Evolutionary conservation across 2,888 invertebrate genomes (phyloP).

Genomic region (Ctenicera cuprea): DNA sequence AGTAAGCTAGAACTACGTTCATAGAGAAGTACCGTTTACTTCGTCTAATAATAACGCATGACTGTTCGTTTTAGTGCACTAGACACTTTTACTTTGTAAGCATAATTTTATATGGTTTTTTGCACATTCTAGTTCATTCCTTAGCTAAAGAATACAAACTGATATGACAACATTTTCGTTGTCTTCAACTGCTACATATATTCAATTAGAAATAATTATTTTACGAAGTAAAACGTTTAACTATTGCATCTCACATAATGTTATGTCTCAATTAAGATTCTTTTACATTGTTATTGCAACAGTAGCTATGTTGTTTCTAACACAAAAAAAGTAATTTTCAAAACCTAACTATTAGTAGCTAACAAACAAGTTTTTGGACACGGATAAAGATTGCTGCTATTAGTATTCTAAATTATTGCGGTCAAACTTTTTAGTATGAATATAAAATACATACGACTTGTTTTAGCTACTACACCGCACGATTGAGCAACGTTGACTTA

Average conservation of each 20-base stretch:
- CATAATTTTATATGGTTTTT: no score
- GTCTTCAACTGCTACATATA: no score
- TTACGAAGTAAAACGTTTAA: background rate
- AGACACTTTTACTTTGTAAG: no score
- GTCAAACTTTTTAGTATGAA: slow-evolving; percentile 22
- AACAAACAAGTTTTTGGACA: slow-evolving; percentile 6
- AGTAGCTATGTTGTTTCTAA: background rate
- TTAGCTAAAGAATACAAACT: no score
- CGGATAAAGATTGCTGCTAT: slow-evolving; percentile 8
- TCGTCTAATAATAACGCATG: no score
- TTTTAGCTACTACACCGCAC: slow-evolving; percentile 24
- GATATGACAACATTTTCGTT: no score
- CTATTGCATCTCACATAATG: background rate
- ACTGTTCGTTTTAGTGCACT: no score
- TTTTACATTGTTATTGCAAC: background rate
- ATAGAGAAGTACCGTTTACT: no score
- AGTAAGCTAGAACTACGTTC: no score
- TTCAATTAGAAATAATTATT: no score
- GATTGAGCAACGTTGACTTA: slow-evolving; percentile 14
- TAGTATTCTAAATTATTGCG: slow-evolving; percentile 34
- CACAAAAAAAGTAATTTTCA: slow-evolving; percentile 4
- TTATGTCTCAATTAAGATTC: background rate
- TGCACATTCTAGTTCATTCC: no score
- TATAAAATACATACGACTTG: slow-evolving; percentile 19
- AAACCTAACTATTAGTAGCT: background rate